Evolutionary conservation across 2,113 vertebrate genomes (phyloP), one percentile per base, ranked within the genome.

Genomic region (Siniperca chuatsi): DNA sequence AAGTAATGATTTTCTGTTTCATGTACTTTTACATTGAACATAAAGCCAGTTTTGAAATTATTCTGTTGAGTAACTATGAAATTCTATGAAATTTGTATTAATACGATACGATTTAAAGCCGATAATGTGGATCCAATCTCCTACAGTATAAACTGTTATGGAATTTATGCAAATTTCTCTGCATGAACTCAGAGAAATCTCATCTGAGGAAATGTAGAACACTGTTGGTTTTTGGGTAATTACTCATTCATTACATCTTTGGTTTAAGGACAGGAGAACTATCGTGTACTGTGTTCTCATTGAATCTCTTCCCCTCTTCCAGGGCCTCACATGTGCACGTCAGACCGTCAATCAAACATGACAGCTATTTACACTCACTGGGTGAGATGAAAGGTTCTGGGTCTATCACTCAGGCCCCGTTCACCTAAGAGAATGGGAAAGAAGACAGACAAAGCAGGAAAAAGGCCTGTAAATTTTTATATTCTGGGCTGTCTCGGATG

Each of bases 261-360:
- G 78, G 66, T 86, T 75, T 78, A 46, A 79, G 87, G 89, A 85
- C 66, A 75, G 82, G 61, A 64, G 48, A 84, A 73, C 79, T 71
- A 64, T 81, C 62, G 20, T 89, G 79, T 64, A 58, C 60, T 12
- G 73, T 61, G 77, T 85, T 89, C 86, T 87, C 82, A 29, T 40
- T 42, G 80, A 83, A 81, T 87, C 74, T 78, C 87, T 86, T 79
- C 54, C 74, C 42, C 60, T 88, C 66, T 88, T 82, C 70, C 82
- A 64, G 75, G 62, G 82, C 67, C 84, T 92, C 92, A 85, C 86
- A 71, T 87, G 90, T 90, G 85, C 76, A 75, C 86, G 94, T 94
- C 93, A 92, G 86, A 74, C 23, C 89, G 91, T 95, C 95, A 95
- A 94, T 95, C 95, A 96, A 95, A 95, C 94, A 95, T 94, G 95